Evolutionary conservation across 2,113 vertebrate genomes (phyloP), one percentile per base, ranked within the genome.

Genomic region (Alosa alosa): DNA sequence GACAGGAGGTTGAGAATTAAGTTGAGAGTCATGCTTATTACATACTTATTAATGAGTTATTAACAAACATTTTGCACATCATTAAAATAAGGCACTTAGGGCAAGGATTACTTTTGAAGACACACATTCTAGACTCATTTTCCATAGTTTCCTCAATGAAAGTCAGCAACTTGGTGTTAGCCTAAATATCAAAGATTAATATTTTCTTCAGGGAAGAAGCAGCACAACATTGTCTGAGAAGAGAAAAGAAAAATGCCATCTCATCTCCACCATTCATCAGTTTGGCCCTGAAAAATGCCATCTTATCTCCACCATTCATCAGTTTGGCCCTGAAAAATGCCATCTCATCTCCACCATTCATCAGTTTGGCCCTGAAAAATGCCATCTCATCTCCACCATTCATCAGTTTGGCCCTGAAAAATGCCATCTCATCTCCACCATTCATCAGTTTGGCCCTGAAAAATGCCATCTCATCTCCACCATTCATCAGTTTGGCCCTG

Each of bases 291-390:
- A 60, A 60, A 60, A 60, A 60, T n/a, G 22, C 57, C 22, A 9
- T 20, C 22, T 60, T 22, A 22, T 22, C 52, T 20, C 22, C 57
- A 60, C 57, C 57, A n/a, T 60, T 60, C 22, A 60, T 60, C 57
- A 60, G 57, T n/a, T 60, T n/a, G 57, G 22, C 57, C 57, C 57
- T 60, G 57, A 60, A 60, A 60, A 60, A 60, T n/a, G 22, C 57
- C 22, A 9, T 20, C 22, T 60, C 57, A 22, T 22, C 52, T 20
- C 22, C 57, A 60, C 57, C 57, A n/a, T 60, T 60, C 22, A 60
- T 60, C 57, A 60, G 57, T n/a, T 60, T n/a, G 57, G 22, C 57
- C 57, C 57, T 60, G 57, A 60, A 60, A 60, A 60, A 60, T n/a
- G 22, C 57, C 22, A 9, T 20, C 22, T 60, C 57, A 22, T 22